Evolutionary conservation across 2,113 vertebrate species (phyloP).

Genomic region (Orthonyx spaldingii): DNA sequence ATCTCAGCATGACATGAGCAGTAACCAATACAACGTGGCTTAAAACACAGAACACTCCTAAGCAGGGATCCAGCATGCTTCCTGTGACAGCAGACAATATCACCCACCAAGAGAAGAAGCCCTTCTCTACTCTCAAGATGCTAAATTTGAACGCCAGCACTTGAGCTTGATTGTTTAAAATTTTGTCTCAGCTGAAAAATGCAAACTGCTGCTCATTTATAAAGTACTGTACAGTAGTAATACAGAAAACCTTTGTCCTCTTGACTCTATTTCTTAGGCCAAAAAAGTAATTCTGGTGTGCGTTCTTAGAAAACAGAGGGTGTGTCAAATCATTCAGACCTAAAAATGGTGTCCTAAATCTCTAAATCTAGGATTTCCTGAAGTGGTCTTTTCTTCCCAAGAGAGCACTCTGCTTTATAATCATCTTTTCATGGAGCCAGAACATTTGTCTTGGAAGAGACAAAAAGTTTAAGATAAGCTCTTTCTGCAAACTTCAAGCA

Average conservation of each 20-base stretch:
- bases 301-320: not conserved
- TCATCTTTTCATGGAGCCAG: not conserved
- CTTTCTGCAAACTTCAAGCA: not conserved
- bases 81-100: not conserved
- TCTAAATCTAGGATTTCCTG: not conserved
- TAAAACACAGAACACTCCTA: not conserved
- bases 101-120: not conserved
- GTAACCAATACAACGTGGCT: not conserved
- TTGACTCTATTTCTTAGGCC: not conserved
- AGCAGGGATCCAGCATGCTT: not conserved
- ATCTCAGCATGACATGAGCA: not conserved
- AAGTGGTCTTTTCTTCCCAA: not conserved
- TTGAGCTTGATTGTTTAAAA: not conserved
- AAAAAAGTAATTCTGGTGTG: not conserved
- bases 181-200: not conserved
- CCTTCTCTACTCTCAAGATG: not conserved
- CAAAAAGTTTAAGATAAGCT: not conserved
- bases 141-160: not conserved
- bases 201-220: not conserved
- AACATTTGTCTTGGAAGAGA: not conserved
- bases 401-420: not conserved
- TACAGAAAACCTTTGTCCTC: not conserved
- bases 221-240: not conserved
- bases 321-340: not conserved
- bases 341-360: not conserved